Conservation (phyloP, 2,888 invertebrate genomes). For the Drosophila emarginata region DNA sequence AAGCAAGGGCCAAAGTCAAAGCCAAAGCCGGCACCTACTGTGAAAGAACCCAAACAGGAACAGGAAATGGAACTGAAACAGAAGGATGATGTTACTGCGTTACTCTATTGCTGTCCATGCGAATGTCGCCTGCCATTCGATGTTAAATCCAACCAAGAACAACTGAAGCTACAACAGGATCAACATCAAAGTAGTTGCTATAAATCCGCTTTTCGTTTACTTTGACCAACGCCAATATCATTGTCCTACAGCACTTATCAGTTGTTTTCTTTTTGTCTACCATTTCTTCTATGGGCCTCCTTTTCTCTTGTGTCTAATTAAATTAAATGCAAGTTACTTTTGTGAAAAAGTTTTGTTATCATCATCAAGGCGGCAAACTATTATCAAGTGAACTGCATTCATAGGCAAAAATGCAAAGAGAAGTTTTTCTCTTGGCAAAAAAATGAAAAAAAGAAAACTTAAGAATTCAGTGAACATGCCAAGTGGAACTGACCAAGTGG, state of each 20-base stretch:
- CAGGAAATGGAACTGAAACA: neutral
- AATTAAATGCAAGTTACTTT: constrained; percentile 60
- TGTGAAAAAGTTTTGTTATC: constrained; percentile 50
- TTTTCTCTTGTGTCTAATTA: constrained; percentile 48
- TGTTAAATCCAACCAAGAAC: constrained; percentile 9
- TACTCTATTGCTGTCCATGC: constrained; percentile 37
- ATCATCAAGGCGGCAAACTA: constrained; percentile 12
- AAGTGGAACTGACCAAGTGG: constrained; percentile 34
- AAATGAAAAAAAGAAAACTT: neutral
- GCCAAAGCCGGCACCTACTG: neutral
- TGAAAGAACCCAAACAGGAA: neutral
- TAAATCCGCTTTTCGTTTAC: constrained; percentile 46
- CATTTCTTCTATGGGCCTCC: neutral
- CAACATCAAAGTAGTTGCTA: constrained; percentile 33
- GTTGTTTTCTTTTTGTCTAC: constrained; percentile 21
- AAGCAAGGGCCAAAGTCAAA: neutral
- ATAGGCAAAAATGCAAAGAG: constrained; percentile 38
- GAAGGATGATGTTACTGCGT: constrained; percentile 3
- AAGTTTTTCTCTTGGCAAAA: constrained; percentile 14
- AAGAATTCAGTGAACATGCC: constrained; percentile 20
- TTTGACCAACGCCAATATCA: constrained; percentile 30
- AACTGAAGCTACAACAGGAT: constrained; percentile 23
- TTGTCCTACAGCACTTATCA: constrained; percentile 32
- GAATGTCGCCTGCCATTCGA: constrained; percentile 16
- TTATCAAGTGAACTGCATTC: constrained; percentile 10